Evolutionary conservation across 2,113 vertebrate genomes (phyloP), one percentile per base, ranked within the genome.

Genomic region (Ammodramus savannarum): DNA sequence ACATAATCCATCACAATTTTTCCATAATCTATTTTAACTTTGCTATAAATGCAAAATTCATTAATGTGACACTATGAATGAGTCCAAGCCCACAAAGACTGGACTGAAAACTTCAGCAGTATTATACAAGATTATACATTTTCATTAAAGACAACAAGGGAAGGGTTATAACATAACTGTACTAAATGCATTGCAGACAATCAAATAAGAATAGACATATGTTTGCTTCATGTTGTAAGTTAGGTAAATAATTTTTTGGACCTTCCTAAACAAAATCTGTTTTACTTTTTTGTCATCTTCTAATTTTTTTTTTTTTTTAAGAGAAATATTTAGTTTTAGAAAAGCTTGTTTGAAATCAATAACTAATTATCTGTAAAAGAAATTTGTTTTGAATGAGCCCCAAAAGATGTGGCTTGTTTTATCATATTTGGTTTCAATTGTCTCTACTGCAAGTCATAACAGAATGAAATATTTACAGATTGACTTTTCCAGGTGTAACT

Each of bases 341-440:
- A 90, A 78, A 91, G 44, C 75, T 85, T 91, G 14, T 95, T 96
- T 93, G 68, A 85, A 96, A 97, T 72, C 1, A 75, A 36, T 92
- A 96, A 96, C 89, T 94, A 94, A 85, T 81, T 97, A 52, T 90
- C 89, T 87, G 57, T 81, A 93, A 96, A 93, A 52, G 66, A 95
- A 96, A 85, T 96, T 96, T 89, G 9, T 61, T 94, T 97, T 89
- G 65, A 91, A 81, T 89, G 11, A 88, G 29, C 94, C 67, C 71
- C 84, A 95, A 88, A 76, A 94, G 78, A 92, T 95, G 87, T 95
- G 90, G 22, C 78, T 67, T 67, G 15, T n/a, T 71, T 57, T 72
- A 57, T 57, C 39, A 68, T 65, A 15, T 82, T 85, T 29, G 57
- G 25, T 61, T 85, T 78, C 1, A 8, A 3, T 79, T 89, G 85